Evolutionary conservation across 2,888 invertebrate genomes (phyloP).

Genomic region (Lomographa bimaculata): DNA sequence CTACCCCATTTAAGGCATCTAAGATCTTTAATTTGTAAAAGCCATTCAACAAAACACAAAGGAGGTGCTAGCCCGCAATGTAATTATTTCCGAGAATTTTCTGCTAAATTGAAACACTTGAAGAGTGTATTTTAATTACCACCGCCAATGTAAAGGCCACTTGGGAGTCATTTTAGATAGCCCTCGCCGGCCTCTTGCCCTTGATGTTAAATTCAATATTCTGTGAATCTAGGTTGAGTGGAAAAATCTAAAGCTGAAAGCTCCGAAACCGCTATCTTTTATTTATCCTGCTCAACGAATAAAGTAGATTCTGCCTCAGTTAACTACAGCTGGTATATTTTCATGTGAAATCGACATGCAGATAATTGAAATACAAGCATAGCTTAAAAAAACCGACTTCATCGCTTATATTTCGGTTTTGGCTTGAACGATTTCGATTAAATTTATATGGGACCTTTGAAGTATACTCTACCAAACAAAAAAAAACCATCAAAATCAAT

Average conservation of each 20-base stretch:
- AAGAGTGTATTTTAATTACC: slow-evolving; percentile 29
- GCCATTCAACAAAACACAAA: slow-evolving; percentile 23
- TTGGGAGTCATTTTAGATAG: slow-evolving; percentile 10
- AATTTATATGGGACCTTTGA: too few relatives aligned
- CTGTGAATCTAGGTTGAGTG: not conserved
- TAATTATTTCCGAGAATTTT: slow-evolving; percentile 34
- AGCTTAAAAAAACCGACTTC: too few relatives aligned
- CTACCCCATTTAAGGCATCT: not conserved
- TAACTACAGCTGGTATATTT: too few relatives aligned
- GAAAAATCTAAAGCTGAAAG: not conserved
- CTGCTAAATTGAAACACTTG: slow-evolving; percentile 32
- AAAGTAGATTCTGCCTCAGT: too few relatives aligned
- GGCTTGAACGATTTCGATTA: too few relatives aligned
- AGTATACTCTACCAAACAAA: too few relatives aligned
- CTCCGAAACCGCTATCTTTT: too few relatives aligned
- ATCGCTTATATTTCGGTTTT: too few relatives aligned
- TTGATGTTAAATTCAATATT: slow-evolving; percentile 14
- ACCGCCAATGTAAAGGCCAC: slow-evolving; percentile 17
- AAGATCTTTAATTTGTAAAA: slow-evolving; percentile 20
- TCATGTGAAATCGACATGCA: too few relatives aligned
- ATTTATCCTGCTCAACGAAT: too few relatives aligned
- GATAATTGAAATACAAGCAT: too few relatives aligned
- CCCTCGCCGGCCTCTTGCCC: slow-evolving; percentile 4
- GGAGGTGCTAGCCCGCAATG: slow-evolving; percentile 29
- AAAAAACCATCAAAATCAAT: too few relatives aligned